Evolutionary conservation across 2,888 invertebrate genomes (phyloP), one percentile per base, ranked within the genome.

Genomic region (Callyntrura sp.): DNA sequence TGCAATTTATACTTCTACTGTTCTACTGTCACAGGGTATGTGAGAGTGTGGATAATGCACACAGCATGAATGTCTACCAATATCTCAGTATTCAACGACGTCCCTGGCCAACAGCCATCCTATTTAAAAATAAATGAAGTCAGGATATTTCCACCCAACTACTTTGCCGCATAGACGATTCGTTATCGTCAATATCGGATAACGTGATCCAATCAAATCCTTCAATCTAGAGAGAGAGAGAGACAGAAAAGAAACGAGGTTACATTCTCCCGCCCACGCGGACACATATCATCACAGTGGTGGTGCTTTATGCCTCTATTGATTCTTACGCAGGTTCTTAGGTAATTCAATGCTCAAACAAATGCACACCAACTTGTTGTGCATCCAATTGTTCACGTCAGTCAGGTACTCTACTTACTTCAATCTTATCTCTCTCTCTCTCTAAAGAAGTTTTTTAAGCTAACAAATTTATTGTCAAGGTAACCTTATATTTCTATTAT

Each of bases 401-500:
- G 43, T 25, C 45, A 68, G 70, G 25, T 35, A 60, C 43, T n/a
- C n/a, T n/a, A n/a, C n/a, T n/a, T 43, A 48, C 48, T 12, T 76
- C 51, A 35, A 76, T 76, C 76, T 76, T 76, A 76, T 76, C 76
- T 25, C 25, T 12, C 57, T 73, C 11, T 76, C 76, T 25, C 25
- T 12, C 57, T 73, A 3, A 73, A 43, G 25, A 78, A 20, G 6
- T 28, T 78, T 6, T 35, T 35, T 25, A 55, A 43, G n/a, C 81
- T 17, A 60, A 28, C 35, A 65, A 65, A 81, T 79, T 87, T 87
- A 87, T 81, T 70, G 57, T 68, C 55, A 70, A 81, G 79, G 86
- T 79, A 87, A 87, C 86, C 68, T 81, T 70, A 87, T 87, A 79
- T 70, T 76, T 14, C 51, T 85, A 62, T 60, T 17, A 48, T 35